Conservation (phyloP, 2,888 invertebrate genomes). For the Deilephila elpenor region DNA sequence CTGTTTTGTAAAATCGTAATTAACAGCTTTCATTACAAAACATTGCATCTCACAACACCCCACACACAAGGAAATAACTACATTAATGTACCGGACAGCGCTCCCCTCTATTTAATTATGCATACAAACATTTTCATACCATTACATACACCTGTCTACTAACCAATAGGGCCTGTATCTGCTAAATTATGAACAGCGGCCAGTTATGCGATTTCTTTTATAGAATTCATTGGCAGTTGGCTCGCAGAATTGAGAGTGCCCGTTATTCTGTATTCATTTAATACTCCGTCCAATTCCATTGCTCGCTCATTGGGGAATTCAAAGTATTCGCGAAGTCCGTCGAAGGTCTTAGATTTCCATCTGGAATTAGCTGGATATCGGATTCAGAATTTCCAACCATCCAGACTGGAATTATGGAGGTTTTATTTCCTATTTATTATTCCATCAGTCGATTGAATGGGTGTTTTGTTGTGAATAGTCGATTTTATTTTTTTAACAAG, state of each 20-base stretch:
- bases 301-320: conserved; percentile 60
- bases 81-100: background rate
- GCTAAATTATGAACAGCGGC: conserved; percentile 15
- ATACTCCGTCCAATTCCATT: conserved; percentile 52
- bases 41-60: too few species aligned
- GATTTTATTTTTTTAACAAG: background rate
- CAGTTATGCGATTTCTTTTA: conserved; percentile 6
- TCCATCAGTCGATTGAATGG: background rate
- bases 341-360: conserved; percentile 51
- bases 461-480: background rate
- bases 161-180: background rate
- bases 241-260: conserved; percentile 30
- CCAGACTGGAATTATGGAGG: conserved; percentile 31
- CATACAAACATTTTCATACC: conserved; percentile 7
- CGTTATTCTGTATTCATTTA: conserved; percentile 56
- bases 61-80: background rate
- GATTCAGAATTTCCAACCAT: conserved; percentile 32
- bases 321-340: conserved; percentile 52
- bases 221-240: conserved; percentile 40
- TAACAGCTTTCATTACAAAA: too few species aligned
- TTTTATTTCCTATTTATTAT: conserved; percentile 12
- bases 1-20: too few species aligned
- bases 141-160: conserved; percentile 10
- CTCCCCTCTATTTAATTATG: conserved; percentile 31
- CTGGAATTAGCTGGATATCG: conserved; percentile 42